Conservation (phyloP, 2,797 vertebrate genomes). For the Poecilia wingei region DNA sequence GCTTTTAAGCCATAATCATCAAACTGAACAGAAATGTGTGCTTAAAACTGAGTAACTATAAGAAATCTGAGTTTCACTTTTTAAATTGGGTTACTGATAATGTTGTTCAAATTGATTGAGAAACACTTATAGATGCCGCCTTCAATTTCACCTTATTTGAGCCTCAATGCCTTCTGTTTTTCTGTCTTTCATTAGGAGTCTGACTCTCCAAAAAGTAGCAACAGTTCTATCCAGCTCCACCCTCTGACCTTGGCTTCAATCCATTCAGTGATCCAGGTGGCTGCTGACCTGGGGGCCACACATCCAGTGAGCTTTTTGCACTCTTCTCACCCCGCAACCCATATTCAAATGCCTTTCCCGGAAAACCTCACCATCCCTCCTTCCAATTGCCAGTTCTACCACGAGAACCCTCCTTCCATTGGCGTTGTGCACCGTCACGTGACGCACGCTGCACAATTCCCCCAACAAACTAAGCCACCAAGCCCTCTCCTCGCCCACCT, state of each 20-base stretch:
- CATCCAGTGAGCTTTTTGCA: conserved; percentile 67
- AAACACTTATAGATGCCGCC: background rate
- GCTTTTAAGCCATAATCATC: background rate
- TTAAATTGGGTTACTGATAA: background rate
- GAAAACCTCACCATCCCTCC: conserved; percentile 63
- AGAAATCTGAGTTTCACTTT: background rate
- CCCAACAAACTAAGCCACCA: conserved; percentile 65
- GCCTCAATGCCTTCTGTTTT: background rate
- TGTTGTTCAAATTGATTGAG: background rate
- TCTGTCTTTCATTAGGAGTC: conserved; percentile 63
- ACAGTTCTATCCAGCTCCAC: conserved; percentile 56
- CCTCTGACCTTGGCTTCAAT: conserved; percentile 57
- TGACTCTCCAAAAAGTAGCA: conserved; percentile 64
- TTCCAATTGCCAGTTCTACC: conserved; percentile 77
- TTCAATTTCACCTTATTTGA: background rate
- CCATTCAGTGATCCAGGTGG: conserved; percentile 70
- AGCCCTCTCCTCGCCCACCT: conserved; percentile 75
- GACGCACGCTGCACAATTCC: conserved; percentile 56
- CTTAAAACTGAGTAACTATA: background rate
- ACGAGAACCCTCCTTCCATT: conserved; percentile 73
- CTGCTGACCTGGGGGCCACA: conserved; percentile 58
- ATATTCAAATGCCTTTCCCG: conserved; percentile 72
- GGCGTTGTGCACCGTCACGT: conserved; percentile 72
- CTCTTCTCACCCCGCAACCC: conserved; percentile 18
- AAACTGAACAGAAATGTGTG: background rate